A percentile compares a stretch with the other conserved stretches of the same genome.
These are phyloP conservation scores for Puffinus mauretanicus DNA, from an alignment of 2,113 vertebrate genomes.

Conservation along the genomic window DNA sequence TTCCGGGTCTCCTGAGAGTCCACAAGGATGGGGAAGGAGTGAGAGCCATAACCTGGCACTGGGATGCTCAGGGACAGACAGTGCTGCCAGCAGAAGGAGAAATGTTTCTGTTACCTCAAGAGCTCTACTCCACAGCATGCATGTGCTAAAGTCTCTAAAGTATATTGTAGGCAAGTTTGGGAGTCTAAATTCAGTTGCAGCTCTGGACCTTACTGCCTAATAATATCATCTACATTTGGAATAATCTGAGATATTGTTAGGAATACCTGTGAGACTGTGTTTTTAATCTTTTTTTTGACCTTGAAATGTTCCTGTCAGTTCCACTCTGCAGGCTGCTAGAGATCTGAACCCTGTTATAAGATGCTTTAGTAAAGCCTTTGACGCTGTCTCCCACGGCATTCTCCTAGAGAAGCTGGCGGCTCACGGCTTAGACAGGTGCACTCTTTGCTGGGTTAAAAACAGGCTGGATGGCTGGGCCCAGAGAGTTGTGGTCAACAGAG, in stretches of 20 bases:
- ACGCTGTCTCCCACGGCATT: too few relatives aligned
- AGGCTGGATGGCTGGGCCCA: too few relatives aligned
- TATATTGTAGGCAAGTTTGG: neutral
- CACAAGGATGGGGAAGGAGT: neutral
- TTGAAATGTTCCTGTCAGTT: constrained; percentile 22
- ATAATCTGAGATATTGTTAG: neutral
- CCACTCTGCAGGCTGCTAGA: neutral
- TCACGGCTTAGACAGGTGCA: too few relatives aligned
- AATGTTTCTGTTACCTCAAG: neutral
- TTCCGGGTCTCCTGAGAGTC: neutral
- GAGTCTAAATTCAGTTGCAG: neutral
- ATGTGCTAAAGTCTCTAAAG: neutral
- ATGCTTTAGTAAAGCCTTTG: neutral
- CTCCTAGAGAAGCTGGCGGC: too few relatives aligned
- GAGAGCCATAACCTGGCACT: neutral
- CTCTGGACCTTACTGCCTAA: neutral
- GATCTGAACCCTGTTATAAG: neutral
- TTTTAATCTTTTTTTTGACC: constrained; percentile 8
- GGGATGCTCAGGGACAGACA: neutral
- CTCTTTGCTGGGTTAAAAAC: too few relatives aligned
- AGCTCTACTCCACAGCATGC: neutral
- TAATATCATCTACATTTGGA: neutral
- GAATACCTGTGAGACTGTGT: neutral
- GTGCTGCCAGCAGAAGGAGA: neutral
- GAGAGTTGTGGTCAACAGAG: too few relatives aligned